Percentiles rank a stretch among this genome's conserved stretches.
Evolutionary conservation across 1,140 invertebrate species (phyloP).

Genomic region (Heliconius himera): DNA sequence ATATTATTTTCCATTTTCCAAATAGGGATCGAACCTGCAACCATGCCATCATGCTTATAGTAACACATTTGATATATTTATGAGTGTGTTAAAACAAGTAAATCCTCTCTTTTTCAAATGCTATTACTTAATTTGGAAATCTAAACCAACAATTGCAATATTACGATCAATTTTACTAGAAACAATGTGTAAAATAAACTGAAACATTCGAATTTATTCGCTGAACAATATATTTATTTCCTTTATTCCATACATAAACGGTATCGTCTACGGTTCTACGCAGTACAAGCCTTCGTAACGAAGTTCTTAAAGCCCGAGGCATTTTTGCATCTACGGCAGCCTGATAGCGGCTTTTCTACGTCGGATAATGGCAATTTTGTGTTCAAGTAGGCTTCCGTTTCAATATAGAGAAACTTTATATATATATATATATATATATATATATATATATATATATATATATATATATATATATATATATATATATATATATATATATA

Average conservation of each 20-base stretch:
- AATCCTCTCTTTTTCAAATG: too few species aligned
- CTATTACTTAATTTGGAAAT: too few species aligned
- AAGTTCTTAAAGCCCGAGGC: slow-evolving; percentile 27
- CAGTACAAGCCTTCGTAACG: slow-evolving; percentile 11
- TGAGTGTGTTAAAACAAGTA: too few species aligned
- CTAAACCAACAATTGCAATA: too few species aligned
- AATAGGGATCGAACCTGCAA: too few species aligned
- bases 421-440: too few species aligned
- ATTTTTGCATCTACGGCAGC: slow-evolving; percentile 31
- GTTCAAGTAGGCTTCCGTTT: neutral
- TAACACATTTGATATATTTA: too few species aligned
- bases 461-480: too few species aligned
- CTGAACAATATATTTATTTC: neutral
- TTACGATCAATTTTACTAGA: neutral
- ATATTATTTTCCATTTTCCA: too few species aligned
- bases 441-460: too few species aligned
- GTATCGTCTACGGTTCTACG: neutral
- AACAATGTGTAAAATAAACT: neutral
- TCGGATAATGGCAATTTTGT: slow-evolving; percentile 13
- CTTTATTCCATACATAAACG: neutral
- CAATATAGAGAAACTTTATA: neutral
- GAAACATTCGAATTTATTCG: neutral
- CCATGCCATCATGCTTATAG: too few species aligned
- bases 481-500: too few species aligned
- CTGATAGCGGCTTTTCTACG: slow-evolving; percentile 34